Conservation (phyloP, 1,140 invertebrate species). For the Neuroterus valhalla region DNA sequence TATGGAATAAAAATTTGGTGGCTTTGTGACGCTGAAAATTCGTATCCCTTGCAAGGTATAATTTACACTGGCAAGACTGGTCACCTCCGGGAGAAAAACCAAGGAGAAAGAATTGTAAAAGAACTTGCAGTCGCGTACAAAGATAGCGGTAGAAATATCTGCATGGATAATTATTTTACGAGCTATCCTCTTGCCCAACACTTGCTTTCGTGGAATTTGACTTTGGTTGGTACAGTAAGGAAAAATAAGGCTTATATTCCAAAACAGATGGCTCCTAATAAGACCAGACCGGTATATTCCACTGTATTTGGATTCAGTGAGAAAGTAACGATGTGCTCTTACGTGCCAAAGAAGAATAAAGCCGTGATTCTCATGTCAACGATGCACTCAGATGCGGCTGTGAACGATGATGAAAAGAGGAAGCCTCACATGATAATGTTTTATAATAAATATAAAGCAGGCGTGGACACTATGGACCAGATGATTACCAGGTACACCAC, state of each 20-base stretch:
- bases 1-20: conserved; percentile 73
- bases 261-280: conserved; percentile 43
- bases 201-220: conserved; percentile 48
- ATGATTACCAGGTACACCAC: conserved; percentile 73
- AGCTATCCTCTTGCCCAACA: conserved; percentile 45
- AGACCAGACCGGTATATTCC: conserved; percentile 36
- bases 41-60: conserved; percentile 50
- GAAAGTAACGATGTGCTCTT: conserved; percentile 52
- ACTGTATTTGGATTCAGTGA: conserved; percentile 56
- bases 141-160: conserved; percentile 49
- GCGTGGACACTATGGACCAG: conserved; percentile 72
- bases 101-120: conserved; percentile 46
- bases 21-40: conserved; percentile 56
- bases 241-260: conserved; percentile 57
- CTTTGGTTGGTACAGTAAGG: conserved; percentile 55
- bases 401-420: conserved; percentile 45
- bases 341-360: conserved; percentile 58
- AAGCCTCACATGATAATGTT: conserved; percentile 66
- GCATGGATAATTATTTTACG: conserved; percentile 54
- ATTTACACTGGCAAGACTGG: conserved; percentile 56
- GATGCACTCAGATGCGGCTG: conserved; percentile 50
- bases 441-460: conserved; percentile 70
- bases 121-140: conserved; percentile 44
- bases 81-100: conserved; percentile 44
- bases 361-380: conserved; percentile 52